Percentiles rank a stretch among this genome's conserved stretches.
These are phyloP conservation scores for Pelosia muscerda DNA, from an alignment of 2,888 invertebrate genomes.

Conservation along the genomic window DNA sequence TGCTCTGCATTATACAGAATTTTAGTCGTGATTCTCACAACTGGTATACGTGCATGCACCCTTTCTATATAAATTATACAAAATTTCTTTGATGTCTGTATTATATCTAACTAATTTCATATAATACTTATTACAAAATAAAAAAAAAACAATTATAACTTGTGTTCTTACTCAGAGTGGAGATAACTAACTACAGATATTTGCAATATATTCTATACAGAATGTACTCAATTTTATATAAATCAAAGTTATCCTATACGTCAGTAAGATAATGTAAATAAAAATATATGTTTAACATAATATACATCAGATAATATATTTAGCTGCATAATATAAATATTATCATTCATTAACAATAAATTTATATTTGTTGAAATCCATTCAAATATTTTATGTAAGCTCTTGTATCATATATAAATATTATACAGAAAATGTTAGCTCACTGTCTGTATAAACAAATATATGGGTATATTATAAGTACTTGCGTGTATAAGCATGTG, in stretches of 20 bases:
- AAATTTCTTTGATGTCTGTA: not conserved
- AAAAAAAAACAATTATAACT: not conserved
- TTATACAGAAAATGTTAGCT: conserved; percentile 5
- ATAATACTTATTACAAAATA: not conserved
- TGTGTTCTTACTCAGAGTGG: not conserved
- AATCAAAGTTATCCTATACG: conserved; percentile 4
- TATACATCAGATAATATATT: not conserved
- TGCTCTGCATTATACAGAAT: not conserved
- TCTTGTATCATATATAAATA: conserved; percentile 2
- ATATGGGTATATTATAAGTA: not conserved
- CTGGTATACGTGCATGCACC: not conserved
- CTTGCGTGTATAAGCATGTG: conserved; percentile 16
- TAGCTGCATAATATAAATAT: not conserved
- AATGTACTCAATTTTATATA: conserved; percentile 6
- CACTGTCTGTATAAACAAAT: conserved; percentile 7
- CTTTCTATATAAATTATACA: not conserved
- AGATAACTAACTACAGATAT: not conserved
- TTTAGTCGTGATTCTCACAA: not conserved
- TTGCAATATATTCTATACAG: not conserved
- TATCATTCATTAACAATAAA: not conserved
- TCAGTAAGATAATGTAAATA: conserved; percentile 4
- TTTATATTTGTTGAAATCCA: conserved; percentile 4
- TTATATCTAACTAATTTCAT: not conserved
- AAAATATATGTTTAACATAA: conserved; percentile 1
- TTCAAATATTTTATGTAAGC: conserved; percentile 5